Conservation (phyloP, 2,888 invertebrate species). For the Eristalis arbustorum region DNA sequence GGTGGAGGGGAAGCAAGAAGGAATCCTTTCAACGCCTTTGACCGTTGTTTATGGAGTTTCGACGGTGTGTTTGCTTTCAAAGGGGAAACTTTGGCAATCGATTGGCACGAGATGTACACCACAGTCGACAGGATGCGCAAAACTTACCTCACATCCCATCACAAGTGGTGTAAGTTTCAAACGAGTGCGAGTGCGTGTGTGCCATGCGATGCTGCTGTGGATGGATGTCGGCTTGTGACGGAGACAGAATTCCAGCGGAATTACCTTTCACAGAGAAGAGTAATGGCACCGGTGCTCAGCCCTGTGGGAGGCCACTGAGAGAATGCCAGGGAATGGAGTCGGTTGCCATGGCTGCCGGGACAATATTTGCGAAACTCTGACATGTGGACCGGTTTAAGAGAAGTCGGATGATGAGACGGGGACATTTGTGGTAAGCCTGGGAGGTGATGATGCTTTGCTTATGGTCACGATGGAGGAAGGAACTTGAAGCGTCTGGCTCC, state of each 20-base stretch:
- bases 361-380: background rate
- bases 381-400: background rate
- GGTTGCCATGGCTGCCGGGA: background rate
- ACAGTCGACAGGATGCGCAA: background rate
- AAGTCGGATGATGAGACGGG: background rate
- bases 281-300: background rate
- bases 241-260: background rate
- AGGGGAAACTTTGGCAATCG: background rate
- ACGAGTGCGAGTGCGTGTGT: background rate
- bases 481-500: too few relatives aligned
- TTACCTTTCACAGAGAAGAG: background rate
- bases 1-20: background rate
- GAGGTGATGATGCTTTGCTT: too few relatives aligned
- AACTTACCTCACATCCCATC: background rate
- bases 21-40: constrained; percentile 3
- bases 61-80: background rate
- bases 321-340: background rate
- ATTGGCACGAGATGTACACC: background rate
- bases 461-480: too few relatives aligned
- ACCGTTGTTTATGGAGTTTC: constrained; percentile 1
- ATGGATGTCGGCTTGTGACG: background rate
- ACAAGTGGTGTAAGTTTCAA: background rate
- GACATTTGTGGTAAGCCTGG: too few relatives aligned
- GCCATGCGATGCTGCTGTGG: background rate
- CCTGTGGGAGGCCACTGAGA: background rate